Percentiles rank a stretch among this genome's conserved stretches.
phyloP scores from a whole-genome alignment of 2,797 vertebrate species.

The Phrynocephalus vlangalii region DNA sequence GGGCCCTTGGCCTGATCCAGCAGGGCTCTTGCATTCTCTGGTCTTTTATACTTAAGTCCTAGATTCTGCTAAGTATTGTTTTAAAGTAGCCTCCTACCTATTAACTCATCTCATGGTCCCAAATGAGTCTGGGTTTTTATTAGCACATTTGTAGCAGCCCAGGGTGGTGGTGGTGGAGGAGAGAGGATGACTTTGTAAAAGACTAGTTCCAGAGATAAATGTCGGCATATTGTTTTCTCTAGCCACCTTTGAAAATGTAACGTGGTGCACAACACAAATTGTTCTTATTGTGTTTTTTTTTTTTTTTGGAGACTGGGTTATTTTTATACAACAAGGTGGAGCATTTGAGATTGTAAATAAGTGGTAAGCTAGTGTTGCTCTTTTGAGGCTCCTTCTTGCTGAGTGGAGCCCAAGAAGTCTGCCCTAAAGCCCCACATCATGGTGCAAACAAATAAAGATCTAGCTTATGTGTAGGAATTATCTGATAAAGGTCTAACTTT shows the following conservation, averaged over 20 bases:
- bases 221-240: no score
- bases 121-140: no score
- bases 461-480: not conserved
- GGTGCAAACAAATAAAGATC: not conserved
- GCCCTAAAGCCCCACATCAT: not conserved
- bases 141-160: no score
- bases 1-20: no score
- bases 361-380: not conserved
- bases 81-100: no score
- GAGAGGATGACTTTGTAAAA: not conserved
- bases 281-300: not conserved
- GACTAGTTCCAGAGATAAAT: no score
- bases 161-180: no score
- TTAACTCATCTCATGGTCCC: no score
- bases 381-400: not conserved
- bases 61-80: no score
- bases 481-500: not conserved
- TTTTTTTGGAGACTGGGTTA: no score
- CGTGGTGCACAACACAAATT: not conserved
- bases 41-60: no score
- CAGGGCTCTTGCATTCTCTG: no score
- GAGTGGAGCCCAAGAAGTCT: not conserved
- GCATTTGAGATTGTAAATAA: not conserved
- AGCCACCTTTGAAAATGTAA: not conserved
- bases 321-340: not conserved